A percentile compares a stretch with the other conserved stretches of the same genome.
These are phyloP conservation scores for Eublepharis macularius DNA, from an alignment of 2,113 vertebrate genomes.

Conservation along the genomic window DNA sequence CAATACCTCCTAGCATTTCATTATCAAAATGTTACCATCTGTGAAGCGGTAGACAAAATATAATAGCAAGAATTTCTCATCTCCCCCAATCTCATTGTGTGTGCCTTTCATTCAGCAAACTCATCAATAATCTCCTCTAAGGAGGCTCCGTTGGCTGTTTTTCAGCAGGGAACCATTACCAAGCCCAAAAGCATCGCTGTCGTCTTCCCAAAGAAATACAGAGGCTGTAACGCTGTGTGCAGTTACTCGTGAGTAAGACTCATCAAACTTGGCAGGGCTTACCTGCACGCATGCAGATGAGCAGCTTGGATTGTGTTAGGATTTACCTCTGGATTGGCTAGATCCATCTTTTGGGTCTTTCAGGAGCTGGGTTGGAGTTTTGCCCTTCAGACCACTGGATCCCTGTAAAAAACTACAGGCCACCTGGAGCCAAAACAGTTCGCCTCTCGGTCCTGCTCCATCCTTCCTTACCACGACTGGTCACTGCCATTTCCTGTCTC, in stretches of 20 bases:
- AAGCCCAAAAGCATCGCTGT: neutral
- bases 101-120: slow-evolving; percentile 12
- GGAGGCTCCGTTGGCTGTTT: neutral
- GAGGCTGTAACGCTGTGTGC: too few relatives aligned
- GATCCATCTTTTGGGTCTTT: too few relatives aligned
- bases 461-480: too few relatives aligned
- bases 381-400: too few relatives aligned
- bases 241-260: neutral
- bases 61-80: slow-evolving; percentile 3
- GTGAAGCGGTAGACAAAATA: slow-evolving; percentile 10
- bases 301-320: too few relatives aligned
- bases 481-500: too few relatives aligned
- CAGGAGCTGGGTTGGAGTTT: too few relatives aligned
- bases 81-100: slow-evolving; percentile 7
- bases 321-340: too few relatives aligned
- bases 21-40: slow-evolving; percentile 30
- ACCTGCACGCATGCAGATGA: neutral
- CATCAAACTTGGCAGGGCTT: neutral
- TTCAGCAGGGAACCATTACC: neutral
- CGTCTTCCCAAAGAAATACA: neutral
- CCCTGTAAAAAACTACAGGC: too few relatives aligned
- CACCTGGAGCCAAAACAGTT: too few relatives aligned
- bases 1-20: slow-evolving; percentile 26
- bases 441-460: too few relatives aligned
- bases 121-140: slow-evolving; percentile 25